phyloP scores from a whole-genome alignment of 1,140 invertebrate genomes.

The Leptinotarsa undecemlineata region DNA sequence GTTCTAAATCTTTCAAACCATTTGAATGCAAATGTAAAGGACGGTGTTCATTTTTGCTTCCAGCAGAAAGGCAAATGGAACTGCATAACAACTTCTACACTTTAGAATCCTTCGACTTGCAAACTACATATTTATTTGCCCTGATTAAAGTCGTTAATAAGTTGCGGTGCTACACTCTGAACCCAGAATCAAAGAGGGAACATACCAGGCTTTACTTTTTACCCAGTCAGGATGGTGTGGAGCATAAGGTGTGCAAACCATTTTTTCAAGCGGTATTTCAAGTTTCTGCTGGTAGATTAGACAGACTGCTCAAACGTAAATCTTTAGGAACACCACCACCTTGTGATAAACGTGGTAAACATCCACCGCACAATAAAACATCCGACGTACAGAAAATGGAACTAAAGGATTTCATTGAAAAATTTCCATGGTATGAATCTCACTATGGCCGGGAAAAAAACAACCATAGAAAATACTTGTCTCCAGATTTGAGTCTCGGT shows the following conservation, averaged over 20 bases:
- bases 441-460: slow-evolving; percentile 9
- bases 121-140: slow-evolving; percentile 1
- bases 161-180: neutral
- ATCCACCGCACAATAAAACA: neutral
- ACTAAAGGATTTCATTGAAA: slow-evolving; percentile 16
- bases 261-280: slow-evolving; percentile 2
- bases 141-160: slow-evolving; percentile 12
- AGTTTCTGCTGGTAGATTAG: slow-evolving; percentile 9
- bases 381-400: neutral
- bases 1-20: no score
- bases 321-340: neutral
- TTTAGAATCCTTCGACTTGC: slow-evolving; percentile 5
- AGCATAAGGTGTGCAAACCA: neutral
- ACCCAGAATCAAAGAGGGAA: neutral
- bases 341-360: neutral
- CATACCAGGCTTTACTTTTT: slow-evolving; percentile 2
- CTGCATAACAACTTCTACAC: slow-evolving; percentile 7
- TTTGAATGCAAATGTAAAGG: no score
- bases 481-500: neutral
- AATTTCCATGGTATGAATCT: neutral
- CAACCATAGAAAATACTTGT: neutral
- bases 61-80: no score
- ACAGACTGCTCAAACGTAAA: neutral
- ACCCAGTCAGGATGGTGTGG: neutral
- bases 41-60: no score